Evolutionary conservation across 1,140 invertebrate species (phyloP).

Genomic region (Saccostrea cuccullata): DNA sequence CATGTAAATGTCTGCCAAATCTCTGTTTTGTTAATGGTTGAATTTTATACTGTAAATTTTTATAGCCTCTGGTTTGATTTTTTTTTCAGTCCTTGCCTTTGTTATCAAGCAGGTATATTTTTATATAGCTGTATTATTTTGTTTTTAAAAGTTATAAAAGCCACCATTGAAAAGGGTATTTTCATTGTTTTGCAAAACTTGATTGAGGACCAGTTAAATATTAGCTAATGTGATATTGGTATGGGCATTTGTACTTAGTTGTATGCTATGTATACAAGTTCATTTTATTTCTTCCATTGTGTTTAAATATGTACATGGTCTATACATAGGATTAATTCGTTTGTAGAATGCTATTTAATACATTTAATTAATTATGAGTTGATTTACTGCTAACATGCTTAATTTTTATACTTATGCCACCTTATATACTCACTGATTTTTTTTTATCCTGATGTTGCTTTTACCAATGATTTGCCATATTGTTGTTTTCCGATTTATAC

Average conservation of each 20-base stretch:
- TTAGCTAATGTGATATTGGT: slow-evolving; percentile 11
- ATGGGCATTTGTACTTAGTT: slow-evolving; percentile 27
- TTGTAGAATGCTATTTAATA: background rate
- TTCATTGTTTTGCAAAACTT: background rate
- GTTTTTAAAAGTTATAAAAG: background rate
- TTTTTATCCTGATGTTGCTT: background rate
- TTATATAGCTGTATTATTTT: background rate
- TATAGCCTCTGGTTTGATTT: slow-evolving; percentile 2
- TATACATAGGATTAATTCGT: background rate
- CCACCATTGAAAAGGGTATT: slow-evolving; percentile 14
- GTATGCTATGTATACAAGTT: background rate
- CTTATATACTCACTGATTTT: slow-evolving; percentile 6
- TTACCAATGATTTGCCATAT: slow-evolving; percentile 21
- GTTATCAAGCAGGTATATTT: slow-evolving; percentile 13
- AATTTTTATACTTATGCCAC: background rate
- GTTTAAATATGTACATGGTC: background rate
- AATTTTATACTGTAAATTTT: slow-evolving; percentile 10
- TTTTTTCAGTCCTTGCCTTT: slow-evolving; percentile 15
- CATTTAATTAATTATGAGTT: background rate
- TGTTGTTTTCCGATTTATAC: background rate
- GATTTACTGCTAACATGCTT: background rate
- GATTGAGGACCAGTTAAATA: background rate
- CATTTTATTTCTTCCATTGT: background rate
- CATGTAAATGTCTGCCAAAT: slow-evolving; percentile 14
- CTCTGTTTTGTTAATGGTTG: slow-evolving; percentile 1